Percentiles rank a stretch among this genome's conserved stretches.
phyloP scores from a whole-genome alignment of 2,888 invertebrate species.

The Euplexia lucipara region DNA sequence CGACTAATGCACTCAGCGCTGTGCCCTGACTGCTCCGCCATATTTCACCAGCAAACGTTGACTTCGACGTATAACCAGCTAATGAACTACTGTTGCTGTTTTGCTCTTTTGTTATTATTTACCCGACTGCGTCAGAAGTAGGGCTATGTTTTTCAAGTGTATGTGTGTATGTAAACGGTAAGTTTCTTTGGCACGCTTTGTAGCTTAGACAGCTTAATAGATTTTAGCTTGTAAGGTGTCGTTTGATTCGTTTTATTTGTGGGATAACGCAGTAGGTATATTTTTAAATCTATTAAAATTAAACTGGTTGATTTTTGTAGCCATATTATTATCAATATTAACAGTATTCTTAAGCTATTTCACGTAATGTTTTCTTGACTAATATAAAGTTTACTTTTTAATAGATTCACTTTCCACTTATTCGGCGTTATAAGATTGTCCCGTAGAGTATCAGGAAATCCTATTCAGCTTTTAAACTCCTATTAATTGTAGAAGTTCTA shows the following conservation, averaged over 20 bases:
- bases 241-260: too few relatives aligned
- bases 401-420: not conserved
- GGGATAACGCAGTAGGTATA: too few relatives aligned
- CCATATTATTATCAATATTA: too few relatives aligned
- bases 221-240: too few relatives aligned
- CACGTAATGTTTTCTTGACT: not conserved
- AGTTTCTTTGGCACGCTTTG: too few relatives aligned
- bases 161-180: too few relatives aligned
- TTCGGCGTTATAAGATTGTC: not conserved
- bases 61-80: slow-evolving; percentile 48
- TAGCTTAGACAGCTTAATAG: too few relatives aligned
- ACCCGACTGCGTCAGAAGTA: too few relatives aligned
- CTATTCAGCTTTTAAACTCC: slow-evolving; percentile 13
- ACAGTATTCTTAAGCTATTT: not conserved
- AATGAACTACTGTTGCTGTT: slow-evolving; percentile 26
- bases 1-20: slow-evolving; percentile 78
- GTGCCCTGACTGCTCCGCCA: slow-evolving; percentile 55
- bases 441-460: not conserved
- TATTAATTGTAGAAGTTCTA: slow-evolving; percentile 22
- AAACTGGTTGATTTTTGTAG: too few relatives aligned
- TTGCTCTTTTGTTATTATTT: slow-evolving; percentile 1
- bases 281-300: too few relatives aligned
- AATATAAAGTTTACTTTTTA: too few relatives aligned
- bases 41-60: slow-evolving; percentile 62
- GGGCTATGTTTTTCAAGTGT: too few relatives aligned